Evolutionary conservation across 1,140 invertebrate genomes (phyloP), one percentile per base, ranked within the genome.

Genomic region (Pomacea maculata): DNA sequence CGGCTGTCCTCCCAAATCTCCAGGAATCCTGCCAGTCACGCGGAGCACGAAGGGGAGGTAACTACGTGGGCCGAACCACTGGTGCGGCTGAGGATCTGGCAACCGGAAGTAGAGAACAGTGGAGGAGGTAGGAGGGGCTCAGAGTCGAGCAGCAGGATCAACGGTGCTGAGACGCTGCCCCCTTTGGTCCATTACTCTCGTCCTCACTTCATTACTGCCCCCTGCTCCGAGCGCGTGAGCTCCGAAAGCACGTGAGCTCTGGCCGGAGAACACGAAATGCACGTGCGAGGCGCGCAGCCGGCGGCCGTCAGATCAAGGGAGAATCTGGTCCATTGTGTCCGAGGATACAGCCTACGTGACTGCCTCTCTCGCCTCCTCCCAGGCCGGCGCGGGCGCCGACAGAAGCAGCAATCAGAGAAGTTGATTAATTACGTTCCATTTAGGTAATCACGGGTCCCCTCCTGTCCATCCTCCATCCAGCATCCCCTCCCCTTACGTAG

Each of bases 371-470:
- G 34, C 5, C 57, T 61, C 57, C 57, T 17, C 15, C n/a, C 14
- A 45, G 34, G 12, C 45, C 21, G 14, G 63, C 75, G 15, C 21
- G n/a, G 61, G 29, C 75, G 64, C 29, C 15, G 29, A 63, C 21
- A 45, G 63, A n/a, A 77, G 29, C 65, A 68, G 75, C 75, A 77
- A 77, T 77, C 75, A 77, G 63, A 52, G 63, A 45, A 29, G 25
- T 54, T 77, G 75, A 77, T 77, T 77, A 77, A 77, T 77, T 77
- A 77, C 75, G 63, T 29, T 77, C 75, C 75, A 77, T 77, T 77
- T 77, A 65, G 57, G 64, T 77, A 77, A 77, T 77, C 75, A 77
- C 63, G 75, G 21, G 75, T n/a, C 45, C 75, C 45, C 75, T 52
- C 14, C 8, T 65, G 25, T 25, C 57, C 34, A 34, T 29, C 64